Base-by-base conservation (phyloP, 2,888 invertebrate genomes). In the Oeneis ivallda region DNA sequence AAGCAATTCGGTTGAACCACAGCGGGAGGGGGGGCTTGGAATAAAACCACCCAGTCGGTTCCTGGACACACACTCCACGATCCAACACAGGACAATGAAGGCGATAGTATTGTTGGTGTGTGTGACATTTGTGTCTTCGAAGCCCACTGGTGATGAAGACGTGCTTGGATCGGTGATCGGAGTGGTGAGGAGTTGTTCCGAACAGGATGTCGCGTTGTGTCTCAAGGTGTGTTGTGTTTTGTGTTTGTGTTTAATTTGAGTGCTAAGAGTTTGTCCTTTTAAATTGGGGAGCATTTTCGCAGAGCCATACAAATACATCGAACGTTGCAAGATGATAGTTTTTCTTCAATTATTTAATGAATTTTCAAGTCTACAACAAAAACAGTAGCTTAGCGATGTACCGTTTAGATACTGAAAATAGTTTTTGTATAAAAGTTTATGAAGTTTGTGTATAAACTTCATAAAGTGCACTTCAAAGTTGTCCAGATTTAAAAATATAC, bases 151-250 rank as follows among this genome's bases (percentile, higher is more conserved):
- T 54, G 93, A 93, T 65, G 92, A 94, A 63, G 92, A 92, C 73
- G 84, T 89, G 71, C 80, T 95, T 73, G 93, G 93, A 58, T 93
- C 94, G 50, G 95, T 95, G 59, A 85, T 95, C 70, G 93, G 93
- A 73, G 94, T 95, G 76, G 92, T 96, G 76, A 94, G 94, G 83
- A 94, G 94, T 76, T 96, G 96, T 84, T 94, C 94, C 60, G 93
- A 94, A 70, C 93, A 93, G 77, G 94, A 95, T 74, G 89, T 95
- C 81, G 91, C 94, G 70, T 89, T 95, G 85, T 96, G 96, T 80
- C 85, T 96, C 72, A 96, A 96, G 94, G 96, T 96, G 93, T 93
- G 91, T 86, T 77, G 83, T 81, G 75, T 69, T 57, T 17, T 57
- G 52, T 62, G 53, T 62, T 13, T 53, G 61, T 62, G 61, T 50